A percentile compares a stretch with the other conserved stretches of the same genome.
Conservation (phyloP, 35 echinoderm and acorn worm species). For the Hemicentrotus pulcherrimus region DNA sequence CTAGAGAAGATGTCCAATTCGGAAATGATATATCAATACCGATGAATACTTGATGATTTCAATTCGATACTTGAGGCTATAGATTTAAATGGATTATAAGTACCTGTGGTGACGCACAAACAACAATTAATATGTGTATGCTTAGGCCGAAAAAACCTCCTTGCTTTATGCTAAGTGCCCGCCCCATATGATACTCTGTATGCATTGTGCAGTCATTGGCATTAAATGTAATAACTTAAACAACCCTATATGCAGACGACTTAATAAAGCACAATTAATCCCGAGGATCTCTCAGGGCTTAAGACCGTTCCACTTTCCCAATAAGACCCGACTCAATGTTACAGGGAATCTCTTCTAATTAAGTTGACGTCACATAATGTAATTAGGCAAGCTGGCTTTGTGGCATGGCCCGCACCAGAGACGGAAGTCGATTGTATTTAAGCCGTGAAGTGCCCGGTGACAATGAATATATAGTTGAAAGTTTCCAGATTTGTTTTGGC, state of each 20-base stretch:
- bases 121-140: neutral
- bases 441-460: too few species aligned
- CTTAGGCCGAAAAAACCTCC: neutral
- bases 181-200: neutral
- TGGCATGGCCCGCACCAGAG: neutral
- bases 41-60: neutral
- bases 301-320: neutral
- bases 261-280: conserved; percentile 2
- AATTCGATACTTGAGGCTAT: neutral
- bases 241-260: neutral
- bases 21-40: neutral
- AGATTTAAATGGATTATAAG: neutral
- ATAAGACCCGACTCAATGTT: neutral
- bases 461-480: too few species aligned
- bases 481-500: too few species aligned
- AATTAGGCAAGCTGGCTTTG: neutral
- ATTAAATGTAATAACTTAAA: conserved; percentile 5
- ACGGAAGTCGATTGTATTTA: too few species aligned
- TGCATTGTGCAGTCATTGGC: neutral
- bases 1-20: neutral
- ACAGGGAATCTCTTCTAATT: neutral
- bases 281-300: neutral
- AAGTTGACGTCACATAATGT: conserved; percentile 2
- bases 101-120: neutral
- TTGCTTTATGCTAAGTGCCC: neutral